Base-by-base conservation (phyloP, 2,888 invertebrate species). In the Temnothorax rugatulus region DNA sequence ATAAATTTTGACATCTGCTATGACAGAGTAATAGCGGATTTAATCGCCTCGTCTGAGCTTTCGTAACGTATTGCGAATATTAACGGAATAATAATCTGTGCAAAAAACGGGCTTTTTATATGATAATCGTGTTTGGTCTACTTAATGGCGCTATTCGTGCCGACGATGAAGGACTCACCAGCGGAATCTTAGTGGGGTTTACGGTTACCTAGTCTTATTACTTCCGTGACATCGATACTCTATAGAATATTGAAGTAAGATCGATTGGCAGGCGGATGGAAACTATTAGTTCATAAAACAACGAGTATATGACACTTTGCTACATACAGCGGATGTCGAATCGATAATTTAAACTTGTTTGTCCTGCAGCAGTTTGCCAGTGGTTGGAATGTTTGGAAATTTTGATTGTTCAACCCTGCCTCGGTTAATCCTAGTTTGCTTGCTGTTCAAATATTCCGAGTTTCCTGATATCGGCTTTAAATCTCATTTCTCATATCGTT, bases 331-430 rank as follows among this genome's bases (percentile, higher is more conserved):
- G 57, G 59, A 79, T 79, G 66, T 59, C 18, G 73, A 44, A 71
- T 81, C 79, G 73, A 81, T 81, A 81, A 81, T 71, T 81, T 81
- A 71, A 73, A 81, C 79, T 73, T 81, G 79, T 81, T 81, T 81
- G 79, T 71, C 59, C 18, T 47, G 57, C 57, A 69, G 71, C 71
- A 79, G 69, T 69, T 79, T 21, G 57, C 57, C 47, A 34, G 59
- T 59, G 73, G 59, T 71, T 47, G 79, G 59, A 81, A 71, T 81
- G 79, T 81, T 73, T 81, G 73, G 47, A 81, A 81, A 81, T 81
- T 81, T 81, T 47, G 79, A 71, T 81, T 81, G 79, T 73, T 57
- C 79, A 79, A 47, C 34, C 25, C 57, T 50, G 21, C 34, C 5
- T 59, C 47, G 47, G 79, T 81, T 81, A 81, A 81, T 71, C 59